Evolutionary conservation across 2,888 invertebrate species (phyloP).

Genomic region (Acanthococcus lagerstroemiae): DNA sequence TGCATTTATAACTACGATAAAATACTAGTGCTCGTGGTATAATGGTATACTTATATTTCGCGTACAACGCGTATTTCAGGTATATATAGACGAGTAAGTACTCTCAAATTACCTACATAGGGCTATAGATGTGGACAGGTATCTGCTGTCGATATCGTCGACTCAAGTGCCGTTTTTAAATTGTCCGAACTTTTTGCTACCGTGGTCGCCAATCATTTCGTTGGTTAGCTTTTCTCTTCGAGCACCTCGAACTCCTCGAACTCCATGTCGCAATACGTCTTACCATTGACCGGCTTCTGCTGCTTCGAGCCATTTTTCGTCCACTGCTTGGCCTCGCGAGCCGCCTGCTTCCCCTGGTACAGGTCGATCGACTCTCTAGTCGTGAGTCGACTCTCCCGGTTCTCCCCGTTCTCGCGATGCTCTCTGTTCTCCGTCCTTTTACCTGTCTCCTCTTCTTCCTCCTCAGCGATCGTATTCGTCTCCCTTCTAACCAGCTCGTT

Average conservation of each 20-base stretch:
- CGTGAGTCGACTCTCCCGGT: too few relatives aligned
- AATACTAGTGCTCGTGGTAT: too few relatives aligned
- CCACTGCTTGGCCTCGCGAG: neutral
- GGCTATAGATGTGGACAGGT: too few relatives aligned
- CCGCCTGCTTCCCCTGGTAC: neutral
- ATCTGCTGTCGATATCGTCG: too few relatives aligned
- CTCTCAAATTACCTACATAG: too few relatives aligned
- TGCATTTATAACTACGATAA: too few relatives aligned
- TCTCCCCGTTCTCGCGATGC: neutral
- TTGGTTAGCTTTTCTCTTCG: conserved; percentile 30
- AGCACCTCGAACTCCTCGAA: conserved; percentile 67
- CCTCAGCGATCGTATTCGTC: conserved; percentile 30
- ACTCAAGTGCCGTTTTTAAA: too few relatives aligned
- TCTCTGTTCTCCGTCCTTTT: neutral
- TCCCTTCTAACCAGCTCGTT: conserved; percentile 4
- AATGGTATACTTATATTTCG: too few relatives aligned
- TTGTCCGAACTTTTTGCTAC: too few relatives aligned
- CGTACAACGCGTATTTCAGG: too few relatives aligned
- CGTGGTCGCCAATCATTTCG: too few relatives aligned
- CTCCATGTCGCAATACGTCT: conserved; percentile 57
- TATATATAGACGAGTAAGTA: too few relatives aligned
- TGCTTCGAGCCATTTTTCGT: neutral
- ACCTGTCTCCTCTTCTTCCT: conserved; percentile 30
- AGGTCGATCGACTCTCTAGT: neutral
- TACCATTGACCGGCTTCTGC: neutral